phyloP scores from a whole-genome alignment of 2,888 invertebrate species.

The Drosophila fungiperda region DNA sequence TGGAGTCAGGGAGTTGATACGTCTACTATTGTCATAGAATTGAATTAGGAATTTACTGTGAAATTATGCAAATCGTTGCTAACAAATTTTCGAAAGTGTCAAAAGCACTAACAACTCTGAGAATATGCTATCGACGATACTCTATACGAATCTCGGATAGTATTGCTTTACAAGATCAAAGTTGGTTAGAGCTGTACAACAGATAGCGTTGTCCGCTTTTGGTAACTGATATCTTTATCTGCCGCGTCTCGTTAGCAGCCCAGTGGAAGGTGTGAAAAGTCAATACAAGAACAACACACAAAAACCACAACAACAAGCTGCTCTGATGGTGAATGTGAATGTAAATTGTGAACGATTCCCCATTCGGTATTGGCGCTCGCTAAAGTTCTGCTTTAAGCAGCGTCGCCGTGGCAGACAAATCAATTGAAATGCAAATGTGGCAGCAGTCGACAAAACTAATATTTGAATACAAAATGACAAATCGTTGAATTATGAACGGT shows the following conservation, averaged over 20 bases:
- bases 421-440: conserved; percentile 76
- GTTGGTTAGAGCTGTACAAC: conserved; percentile 22
- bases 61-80: conserved; percentile 76
- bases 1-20: conserved; percentile 32
- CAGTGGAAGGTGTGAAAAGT: conserved; percentile 70
- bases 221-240: conserved; percentile 75
- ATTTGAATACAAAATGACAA: conserved; percentile 80
- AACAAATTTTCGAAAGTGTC: conserved; percentile 77
- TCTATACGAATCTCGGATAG: conserved; percentile 27
- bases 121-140: conserved; percentile 8
- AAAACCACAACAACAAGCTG: conserved; percentile 1
- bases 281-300: conserved; percentile 3
- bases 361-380: conserved; percentile 67
- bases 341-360: conserved; percentile 46
- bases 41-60: conserved; percentile 76
- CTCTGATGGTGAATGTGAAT: conserved; percentile 24
- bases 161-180: neutral
- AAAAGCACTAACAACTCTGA: conserved; percentile 58
- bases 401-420: conserved; percentile 50
- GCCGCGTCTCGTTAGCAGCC: conserved; percentile 50
- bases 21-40: conserved; percentile 55
- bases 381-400: conserved; percentile 70
- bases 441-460: conserved; percentile 53
- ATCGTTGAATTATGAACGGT: conserved; percentile 75
- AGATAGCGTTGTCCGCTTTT: conserved; percentile 40